phyloP scores from a whole-genome alignment of 2,113 vertebrate species.

The Aegotheles bennettii region DNA sequence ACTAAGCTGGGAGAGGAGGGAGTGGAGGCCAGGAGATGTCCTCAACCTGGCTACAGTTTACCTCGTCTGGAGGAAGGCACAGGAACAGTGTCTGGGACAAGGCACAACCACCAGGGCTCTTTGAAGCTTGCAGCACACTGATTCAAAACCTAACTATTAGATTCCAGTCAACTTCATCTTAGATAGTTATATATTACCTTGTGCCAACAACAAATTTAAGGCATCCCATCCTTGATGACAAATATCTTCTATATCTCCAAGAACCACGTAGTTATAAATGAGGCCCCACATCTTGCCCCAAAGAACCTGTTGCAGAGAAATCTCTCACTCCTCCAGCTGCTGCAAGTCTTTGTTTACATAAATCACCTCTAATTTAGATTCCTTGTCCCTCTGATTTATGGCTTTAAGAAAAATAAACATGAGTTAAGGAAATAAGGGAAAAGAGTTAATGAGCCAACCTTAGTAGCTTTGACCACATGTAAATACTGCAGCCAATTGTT shows the following conservation, averaged over 20 bases:
- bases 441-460: neutral
- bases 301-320: neutral
- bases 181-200: neutral
- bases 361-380: neutral
- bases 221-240: neutral
- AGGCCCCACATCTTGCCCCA: neutral
- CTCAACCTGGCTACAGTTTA: neutral
- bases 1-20: neutral
- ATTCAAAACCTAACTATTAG: neutral
- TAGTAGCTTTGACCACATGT: constrained; percentile 2
- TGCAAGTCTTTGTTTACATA: neutral
- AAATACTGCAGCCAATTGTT: constrained; percentile 9
- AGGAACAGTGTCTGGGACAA: neutral
- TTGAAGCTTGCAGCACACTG: neutral
- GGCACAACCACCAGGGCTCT: neutral
- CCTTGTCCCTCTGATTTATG: constrained; percentile 9
- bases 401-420: constrained; percentile 16
- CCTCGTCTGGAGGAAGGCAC: neutral
- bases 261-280: neutral
- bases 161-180: neutral
- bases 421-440: constrained; percentile 21
- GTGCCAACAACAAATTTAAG: neutral
- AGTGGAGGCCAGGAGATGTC: neutral
- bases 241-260: neutral
- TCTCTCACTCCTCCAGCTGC: neutral